Percentiles rank a stretch among this genome's conserved stretches.
Evolutionary conservation across 2,888 invertebrate species (phyloP).

Genomic region (Scaptomyza parva): DNA sequence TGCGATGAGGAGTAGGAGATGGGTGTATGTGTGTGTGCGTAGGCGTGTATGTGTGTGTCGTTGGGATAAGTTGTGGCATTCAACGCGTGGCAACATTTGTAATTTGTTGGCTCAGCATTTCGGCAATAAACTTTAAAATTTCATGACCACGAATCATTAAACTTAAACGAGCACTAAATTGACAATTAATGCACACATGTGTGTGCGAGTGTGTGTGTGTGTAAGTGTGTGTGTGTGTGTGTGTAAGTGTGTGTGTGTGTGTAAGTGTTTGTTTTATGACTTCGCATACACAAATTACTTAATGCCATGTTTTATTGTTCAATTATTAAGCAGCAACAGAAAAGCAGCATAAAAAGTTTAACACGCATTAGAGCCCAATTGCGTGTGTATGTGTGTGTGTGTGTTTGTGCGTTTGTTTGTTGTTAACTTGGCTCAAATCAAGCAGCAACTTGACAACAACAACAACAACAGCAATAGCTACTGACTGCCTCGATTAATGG

Average conservation of each 20-base stretch:
- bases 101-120: slow-evolving; percentile 51
- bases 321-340: slow-evolving; percentile 69
- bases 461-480: slow-evolving; percentile 24
- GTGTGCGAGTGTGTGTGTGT: too few relatives aligned
- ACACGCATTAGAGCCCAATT: slow-evolving; percentile 59
- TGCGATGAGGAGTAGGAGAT: not conserved
- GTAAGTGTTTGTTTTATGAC: slow-evolving; percentile 65
- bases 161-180: slow-evolving; percentile 76
- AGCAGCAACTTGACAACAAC: slow-evolving; percentile 19
- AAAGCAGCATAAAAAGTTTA: slow-evolving; percentile 68
- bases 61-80: slow-evolving; percentile 30
- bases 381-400: slow-evolving; percentile 1
- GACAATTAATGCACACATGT: slow-evolving; percentile 67
- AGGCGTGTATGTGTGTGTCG: slow-evolving; percentile 9
- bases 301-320: slow-evolving; percentile 77
- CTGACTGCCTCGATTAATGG: slow-evolving; percentile 73
- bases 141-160: slow-evolving; percentile 76
- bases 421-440: slow-evolving; percentile 36
- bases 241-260: slow-evolving; percentile 37
- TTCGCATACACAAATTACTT: slow-evolving; percentile 74
- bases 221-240: slow-evolving; percentile 5
- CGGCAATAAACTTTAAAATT: slow-evolving; percentile 75
- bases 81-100: slow-evolving; percentile 32
- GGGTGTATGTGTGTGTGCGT: not conserved
- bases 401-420: slow-evolving; percentile 11